A percentile compares a stretch with the other conserved stretches of the same genome.
These are phyloP conservation scores for Pagrus major DNA, from an alignment of 2,113 vertebrate genomes.

Conservation along the genomic window DNA sequence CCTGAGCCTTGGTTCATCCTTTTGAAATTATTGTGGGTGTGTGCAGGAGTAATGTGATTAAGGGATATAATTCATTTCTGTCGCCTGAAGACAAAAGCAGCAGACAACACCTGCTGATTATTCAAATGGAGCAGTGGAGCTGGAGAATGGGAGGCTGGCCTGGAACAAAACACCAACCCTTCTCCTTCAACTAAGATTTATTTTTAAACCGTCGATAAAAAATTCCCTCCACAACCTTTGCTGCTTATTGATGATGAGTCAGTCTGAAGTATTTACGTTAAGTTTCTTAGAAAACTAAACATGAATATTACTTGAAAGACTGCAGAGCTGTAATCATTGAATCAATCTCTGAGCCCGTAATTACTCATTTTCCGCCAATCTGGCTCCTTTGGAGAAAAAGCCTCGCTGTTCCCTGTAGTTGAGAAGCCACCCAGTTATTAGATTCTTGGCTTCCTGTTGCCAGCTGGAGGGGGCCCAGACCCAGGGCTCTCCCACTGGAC, in stretches of 20 bases:
- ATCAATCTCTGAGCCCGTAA: slow-evolving; percentile 81
- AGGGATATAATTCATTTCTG: slow-evolving; percentile 38
- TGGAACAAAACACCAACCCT: slow-evolving; percentile 28
- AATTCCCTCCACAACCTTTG: slow-evolving; percentile 4
- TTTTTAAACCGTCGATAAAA: slow-evolving; percentile 35
- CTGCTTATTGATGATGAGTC: slow-evolving; percentile 58
- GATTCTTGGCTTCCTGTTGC: slow-evolving; percentile 71
- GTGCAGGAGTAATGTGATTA: slow-evolving; percentile 4
- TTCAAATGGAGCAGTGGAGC: neutral
- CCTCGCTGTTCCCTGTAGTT: slow-evolving; percentile 76
- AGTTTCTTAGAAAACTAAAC: slow-evolving; percentile 72
- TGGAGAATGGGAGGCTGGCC: neutral
- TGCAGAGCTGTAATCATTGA: slow-evolving; percentile 79
- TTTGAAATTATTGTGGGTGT: slow-evolving; percentile 22
- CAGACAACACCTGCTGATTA: slow-evolving; percentile 24
- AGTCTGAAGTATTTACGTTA: slow-evolving; percentile 53
- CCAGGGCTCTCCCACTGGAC: slow-evolving; percentile 69
- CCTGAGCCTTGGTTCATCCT: slow-evolving; percentile 24
- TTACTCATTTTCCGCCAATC: slow-evolving; percentile 83
- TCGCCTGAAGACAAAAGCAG: slow-evolving; percentile 38
- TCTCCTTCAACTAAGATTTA: neutral
- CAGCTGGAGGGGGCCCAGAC: slow-evolving; percentile 79
- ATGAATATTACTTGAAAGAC: slow-evolving; percentile 77
- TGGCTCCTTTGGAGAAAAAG: slow-evolving; percentile 75
- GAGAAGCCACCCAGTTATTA: slow-evolving; percentile 83